Conservation (phyloP, 2,888 invertebrate species). For the Brenthis ino region DNA sequence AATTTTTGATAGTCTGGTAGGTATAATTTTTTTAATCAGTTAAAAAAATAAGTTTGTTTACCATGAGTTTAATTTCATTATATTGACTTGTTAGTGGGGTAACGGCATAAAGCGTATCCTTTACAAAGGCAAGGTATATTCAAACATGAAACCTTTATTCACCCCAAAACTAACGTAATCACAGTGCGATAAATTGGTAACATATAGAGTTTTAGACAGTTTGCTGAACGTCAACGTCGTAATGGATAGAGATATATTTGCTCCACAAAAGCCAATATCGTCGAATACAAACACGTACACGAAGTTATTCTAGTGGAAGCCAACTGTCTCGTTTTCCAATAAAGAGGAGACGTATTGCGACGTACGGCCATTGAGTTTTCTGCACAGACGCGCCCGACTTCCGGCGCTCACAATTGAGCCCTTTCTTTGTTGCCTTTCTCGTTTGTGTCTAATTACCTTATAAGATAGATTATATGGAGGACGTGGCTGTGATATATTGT, state of each 20-base stretch:
- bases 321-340: conserved; percentile 78
- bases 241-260: conserved; percentile 56
- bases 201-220: conserved; percentile 28
- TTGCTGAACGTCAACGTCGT: conserved; percentile 33
- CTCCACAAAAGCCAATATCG: conserved; percentile 67
- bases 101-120: neutral
- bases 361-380: conserved; percentile 74
- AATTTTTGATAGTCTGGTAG: too few relatives aligned
- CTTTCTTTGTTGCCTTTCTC: conserved; percentile 44
- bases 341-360: conserved; percentile 71
- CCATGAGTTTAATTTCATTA: neutral
- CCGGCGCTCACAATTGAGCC: conserved; percentile 46
- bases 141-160: conserved; percentile 15
- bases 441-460: conserved; percentile 38
- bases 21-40: too few relatives aligned
- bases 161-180: conserved; percentile 21
- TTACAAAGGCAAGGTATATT: conserved; percentile 2
- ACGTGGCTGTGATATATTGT: conserved; percentile 2
- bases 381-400: conserved; percentile 62
- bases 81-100: conserved; percentile 2
- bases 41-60: neutral
- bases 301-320: conserved; percentile 66
- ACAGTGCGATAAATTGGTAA: conserved; percentile 19
- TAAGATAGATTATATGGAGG: conserved; percentile 15
- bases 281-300: conserved; percentile 64